phyloP scores from a whole-genome alignment of 23 tunicate genomes.

The Ciona savignyi region DNA sequence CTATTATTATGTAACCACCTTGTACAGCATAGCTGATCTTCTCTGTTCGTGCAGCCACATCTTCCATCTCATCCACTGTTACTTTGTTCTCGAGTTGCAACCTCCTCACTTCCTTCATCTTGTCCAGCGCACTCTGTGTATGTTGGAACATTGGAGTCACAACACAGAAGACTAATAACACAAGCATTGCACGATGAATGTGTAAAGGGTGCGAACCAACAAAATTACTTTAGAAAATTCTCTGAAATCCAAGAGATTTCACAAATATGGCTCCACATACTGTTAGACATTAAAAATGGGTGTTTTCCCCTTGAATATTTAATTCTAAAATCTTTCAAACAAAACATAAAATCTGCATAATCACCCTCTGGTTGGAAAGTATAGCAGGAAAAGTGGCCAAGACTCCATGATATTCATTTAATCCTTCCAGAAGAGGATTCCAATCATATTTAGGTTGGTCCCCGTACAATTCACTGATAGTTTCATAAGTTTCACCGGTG shows the following conservation, averaged over 20 bases:
- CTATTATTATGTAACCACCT: no score
- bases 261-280: no score
- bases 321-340: no score
- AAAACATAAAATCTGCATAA: no score
- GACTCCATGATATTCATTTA: constrained; percentile 65
- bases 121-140: constrained; percentile 68
- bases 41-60: constrained; percentile 44
- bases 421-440: constrained; percentile 73
- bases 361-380: constrained; percentile 55
- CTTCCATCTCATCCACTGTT: constrained; percentile 45
- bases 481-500: constrained; percentile 50
- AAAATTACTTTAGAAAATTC: no score
- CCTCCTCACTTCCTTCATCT: constrained; percentile 49
- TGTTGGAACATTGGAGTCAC: no score
- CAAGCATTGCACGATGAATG: no score
- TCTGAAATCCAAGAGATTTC: no score
- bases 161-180: no score
- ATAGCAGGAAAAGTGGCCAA: constrained; percentile 61
- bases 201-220: no score
- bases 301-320: no score
- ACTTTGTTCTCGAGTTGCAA: constrained; percentile 58
- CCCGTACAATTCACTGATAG: constrained; percentile 40
- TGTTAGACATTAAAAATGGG: no score
- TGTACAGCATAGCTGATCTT: constrained; percentile 59
- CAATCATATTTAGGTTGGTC: constrained; percentile 74